A percentile compares a stretch with the other conserved stretches of the same genome.
These are phyloP conservation scores for Mobula birostris DNA, from an alignment of 2,113 vertebrate species.

Conservation along the genomic window DNA sequence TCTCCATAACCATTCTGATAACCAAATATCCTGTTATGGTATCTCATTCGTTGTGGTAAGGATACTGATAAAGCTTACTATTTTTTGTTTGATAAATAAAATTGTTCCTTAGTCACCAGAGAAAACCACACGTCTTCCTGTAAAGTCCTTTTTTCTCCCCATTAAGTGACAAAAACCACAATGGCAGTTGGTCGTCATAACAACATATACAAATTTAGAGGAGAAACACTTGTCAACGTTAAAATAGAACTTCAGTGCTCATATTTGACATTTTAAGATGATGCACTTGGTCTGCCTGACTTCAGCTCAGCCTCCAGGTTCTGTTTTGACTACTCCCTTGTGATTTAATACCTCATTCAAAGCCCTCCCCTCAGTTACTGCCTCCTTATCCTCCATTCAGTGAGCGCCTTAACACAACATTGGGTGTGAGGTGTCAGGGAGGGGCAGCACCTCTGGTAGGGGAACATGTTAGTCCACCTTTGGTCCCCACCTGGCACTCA, in stretches of 20 bases:
- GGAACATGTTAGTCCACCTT: too few species aligned
- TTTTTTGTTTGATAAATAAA: not conserved
- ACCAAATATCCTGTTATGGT: not conserved
- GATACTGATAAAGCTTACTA: not conserved
- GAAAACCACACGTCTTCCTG: slow-evolving; percentile 16
- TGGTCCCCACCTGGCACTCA: too few species aligned
- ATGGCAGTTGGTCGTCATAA: not conserved
- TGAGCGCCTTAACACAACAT: not conserved
- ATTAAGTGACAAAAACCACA: slow-evolving; percentile 9
- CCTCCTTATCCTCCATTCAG: not conserved
- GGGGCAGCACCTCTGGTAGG: too few species aligned
- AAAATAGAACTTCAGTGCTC: not conserved
- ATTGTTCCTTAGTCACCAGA: not conserved
- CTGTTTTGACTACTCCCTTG: not conserved
- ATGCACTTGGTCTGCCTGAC: not conserved
- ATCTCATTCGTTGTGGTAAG: not conserved
- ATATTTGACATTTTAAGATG: not conserved
- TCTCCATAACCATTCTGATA: not conserved
- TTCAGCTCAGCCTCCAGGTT: not conserved
- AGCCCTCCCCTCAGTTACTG: not conserved
- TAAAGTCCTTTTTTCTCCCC: not conserved
- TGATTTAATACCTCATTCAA: not conserved
- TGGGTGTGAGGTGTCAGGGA: too few species aligned
- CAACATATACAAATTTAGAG: not conserved
- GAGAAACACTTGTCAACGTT: not conserved